phyloP scores from a whole-genome alignment of 2,113 vertebrate species.

The Phycodurus eques region DNA sequence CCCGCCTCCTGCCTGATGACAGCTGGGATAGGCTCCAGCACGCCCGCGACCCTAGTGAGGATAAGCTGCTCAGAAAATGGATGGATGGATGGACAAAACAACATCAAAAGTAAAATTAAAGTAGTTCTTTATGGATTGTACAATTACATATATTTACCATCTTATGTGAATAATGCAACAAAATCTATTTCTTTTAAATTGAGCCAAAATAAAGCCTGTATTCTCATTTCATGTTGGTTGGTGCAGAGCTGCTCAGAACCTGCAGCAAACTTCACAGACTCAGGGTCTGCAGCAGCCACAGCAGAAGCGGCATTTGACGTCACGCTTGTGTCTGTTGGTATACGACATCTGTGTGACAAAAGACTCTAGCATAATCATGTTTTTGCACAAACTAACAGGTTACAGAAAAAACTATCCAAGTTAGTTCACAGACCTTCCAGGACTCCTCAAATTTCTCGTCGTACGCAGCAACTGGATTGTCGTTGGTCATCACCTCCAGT shows the following conservation, averaged over 20 bases:
- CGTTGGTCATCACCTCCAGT: constrained; percentile 1
- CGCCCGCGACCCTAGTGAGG: too few relatives aligned
- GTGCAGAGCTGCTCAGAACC: constrained; percentile 24
- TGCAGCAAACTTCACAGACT: constrained; percentile 69
- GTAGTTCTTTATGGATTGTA: too few relatives aligned
- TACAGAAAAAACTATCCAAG: background rate
- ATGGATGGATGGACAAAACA: too few relatives aligned
- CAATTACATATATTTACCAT: too few relatives aligned
- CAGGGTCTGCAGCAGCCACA: constrained; percentile 60
- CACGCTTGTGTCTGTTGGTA: constrained; percentile 34
- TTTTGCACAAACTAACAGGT: background rate
- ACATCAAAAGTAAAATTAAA: too few relatives aligned
- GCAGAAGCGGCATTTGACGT: constrained; percentile 63
- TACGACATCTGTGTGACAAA: constrained; percentile 21
- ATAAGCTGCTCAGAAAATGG: too few relatives aligned
- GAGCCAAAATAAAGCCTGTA: too few relatives aligned
- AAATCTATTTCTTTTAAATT: too few relatives aligned
- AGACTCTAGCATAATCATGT: background rate
- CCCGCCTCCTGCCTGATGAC: too few relatives aligned
- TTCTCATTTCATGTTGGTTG: too few relatives aligned
- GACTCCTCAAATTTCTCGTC: constrained; percentile 10
- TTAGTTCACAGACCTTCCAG: constrained; percentile 38
- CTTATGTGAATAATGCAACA: too few relatives aligned
- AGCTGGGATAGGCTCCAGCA: too few relatives aligned
- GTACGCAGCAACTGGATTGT: constrained; percentile 13